These are phyloP conservation scores for Falco columbarius DNA, from an alignment of 2,797 vertebrate genomes.

Conservation along the genomic window DNA sequence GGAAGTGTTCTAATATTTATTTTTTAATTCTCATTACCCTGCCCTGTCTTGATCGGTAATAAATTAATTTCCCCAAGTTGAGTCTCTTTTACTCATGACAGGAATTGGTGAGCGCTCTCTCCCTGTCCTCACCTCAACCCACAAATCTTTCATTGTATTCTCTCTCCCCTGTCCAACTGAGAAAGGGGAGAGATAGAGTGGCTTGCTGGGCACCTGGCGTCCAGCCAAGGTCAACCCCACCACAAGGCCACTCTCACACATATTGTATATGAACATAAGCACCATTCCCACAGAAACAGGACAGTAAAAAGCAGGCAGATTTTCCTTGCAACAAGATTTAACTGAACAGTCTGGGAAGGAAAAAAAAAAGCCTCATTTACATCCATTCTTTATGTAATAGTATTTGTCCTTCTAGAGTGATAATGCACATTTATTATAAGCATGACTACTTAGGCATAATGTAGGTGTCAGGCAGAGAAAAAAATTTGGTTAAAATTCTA, in stretches of 20 bases:
- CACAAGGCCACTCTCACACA: background rate
- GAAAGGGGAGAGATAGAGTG: background rate
- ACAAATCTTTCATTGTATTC: accelerated
- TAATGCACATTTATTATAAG: background rate
- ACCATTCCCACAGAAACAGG: background rate
- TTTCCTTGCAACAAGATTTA: background rate
- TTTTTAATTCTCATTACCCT: background rate
- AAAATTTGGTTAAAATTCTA: background rate
- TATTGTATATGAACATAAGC: background rate
- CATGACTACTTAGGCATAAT: background rate
- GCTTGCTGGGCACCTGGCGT: background rate
- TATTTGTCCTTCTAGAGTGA: background rate
- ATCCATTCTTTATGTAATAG: background rate
- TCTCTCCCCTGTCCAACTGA: background rate
- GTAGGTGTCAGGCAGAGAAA: background rate
- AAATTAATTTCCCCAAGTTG: background rate
- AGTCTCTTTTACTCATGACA: background rate
- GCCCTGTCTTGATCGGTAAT: background rate
- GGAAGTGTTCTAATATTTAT: background rate
- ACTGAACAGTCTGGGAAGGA: background rate
- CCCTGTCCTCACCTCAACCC: background rate
- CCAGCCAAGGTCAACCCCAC: background rate
- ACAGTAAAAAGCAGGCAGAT: background rate
- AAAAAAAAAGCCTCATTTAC: background rate
- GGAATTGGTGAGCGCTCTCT: background rate